Base-by-base conservation (phyloP, 2,113 vertebrate species). In the Myocastor coypus region DNA sequence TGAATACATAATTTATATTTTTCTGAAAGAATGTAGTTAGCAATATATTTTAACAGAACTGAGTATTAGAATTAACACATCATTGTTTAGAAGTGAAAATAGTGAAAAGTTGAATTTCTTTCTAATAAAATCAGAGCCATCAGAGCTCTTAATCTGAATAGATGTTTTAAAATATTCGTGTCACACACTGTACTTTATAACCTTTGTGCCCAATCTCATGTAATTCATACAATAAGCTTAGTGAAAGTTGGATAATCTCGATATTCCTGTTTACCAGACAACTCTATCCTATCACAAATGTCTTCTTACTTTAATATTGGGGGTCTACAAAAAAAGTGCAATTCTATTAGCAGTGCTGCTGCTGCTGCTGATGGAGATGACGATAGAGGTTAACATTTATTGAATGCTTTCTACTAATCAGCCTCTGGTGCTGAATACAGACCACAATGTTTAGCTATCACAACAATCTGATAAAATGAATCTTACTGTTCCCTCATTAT, bases 71-170 rank as follows among this genome's bases (percentile, higher is more conserved):
- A 92, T 57, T 12, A 52, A 34, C 52, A 30, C 83, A 26, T 93
- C 40, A 93, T 22, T 90, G 34, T 69, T 93, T 83, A 71, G 69
- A 40, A 87, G 34, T 93, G 46, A 78, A 50, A 83, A 34, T 63
- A 12, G 13, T 87, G 87, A 87, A 20, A 68, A 85, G 26, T 84
- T 28, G 52, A 89, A 94, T 66, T 89, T 92, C 26, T 28, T 86
- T 78, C 82, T 61, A 75, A 81, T 34, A 59, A 83, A 63, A 28
- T 92, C 63, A 83, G 12, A 95, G 40, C 22, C 37, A 42, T 42
- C n/a, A 63, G 12, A 52, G 16, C 12, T 80, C 37, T 59, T 89
- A 86, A 66, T 46, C 40, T 73, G n/a, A 85, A 64, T 3, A 40
- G 83, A 77, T 63, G 61, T 50, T 69, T 94, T 94, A 24, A 80